These are phyloP conservation scores for Allophyes oxyacanthae DNA, from an alignment of 2,888 invertebrate species.

Conservation along the genomic window DNA sequence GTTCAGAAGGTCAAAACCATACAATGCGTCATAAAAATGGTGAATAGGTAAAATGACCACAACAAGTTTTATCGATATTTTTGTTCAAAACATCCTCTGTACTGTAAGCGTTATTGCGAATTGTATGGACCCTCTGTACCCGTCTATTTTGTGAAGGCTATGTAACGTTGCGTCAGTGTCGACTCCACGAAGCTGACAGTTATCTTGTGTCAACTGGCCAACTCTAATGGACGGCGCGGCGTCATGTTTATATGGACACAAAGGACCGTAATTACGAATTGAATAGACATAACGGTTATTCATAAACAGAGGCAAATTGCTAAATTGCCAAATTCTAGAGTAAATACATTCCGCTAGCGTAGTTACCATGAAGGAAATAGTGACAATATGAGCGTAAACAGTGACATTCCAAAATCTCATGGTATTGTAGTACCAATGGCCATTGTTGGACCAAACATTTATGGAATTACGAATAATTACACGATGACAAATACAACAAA, in stretches of 20 bases:
- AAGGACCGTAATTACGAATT: constrained; percentile 10
- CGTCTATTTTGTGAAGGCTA: constrained; percentile 3
- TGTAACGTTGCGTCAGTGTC: constrained; percentile 13
- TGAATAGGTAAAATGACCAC: no score
- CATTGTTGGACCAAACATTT: constrained; percentile 10
- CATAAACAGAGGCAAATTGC: constrained; percentile 15
- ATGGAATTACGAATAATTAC: constrained; percentile 27
- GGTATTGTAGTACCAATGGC: constrained; percentile 16
- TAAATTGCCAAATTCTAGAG: neutral
- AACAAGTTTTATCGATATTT: no score
- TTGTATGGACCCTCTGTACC: neutral
- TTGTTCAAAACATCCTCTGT: no score
- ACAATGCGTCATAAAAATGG: no score
- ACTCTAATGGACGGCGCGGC: constrained; percentile 5
- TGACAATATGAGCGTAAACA: no score
- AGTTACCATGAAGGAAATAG: no score
- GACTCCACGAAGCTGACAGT: constrained; percentile 13
- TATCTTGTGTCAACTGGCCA: constrained; percentile 16
- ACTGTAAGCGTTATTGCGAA: neutral
- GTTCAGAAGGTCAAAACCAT: constrained; percentile 3
- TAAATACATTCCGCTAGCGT: no score
- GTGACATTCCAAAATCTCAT: constrained; percentile 16
- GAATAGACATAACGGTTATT: constrained; percentile 8
- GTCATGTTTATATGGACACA: constrained; percentile 9
- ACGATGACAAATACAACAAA: constrained; percentile 25